Evolutionary conservation across 2,797 vertebrate species (phyloP).

Genomic region (Dallia pectoralis): DNA sequence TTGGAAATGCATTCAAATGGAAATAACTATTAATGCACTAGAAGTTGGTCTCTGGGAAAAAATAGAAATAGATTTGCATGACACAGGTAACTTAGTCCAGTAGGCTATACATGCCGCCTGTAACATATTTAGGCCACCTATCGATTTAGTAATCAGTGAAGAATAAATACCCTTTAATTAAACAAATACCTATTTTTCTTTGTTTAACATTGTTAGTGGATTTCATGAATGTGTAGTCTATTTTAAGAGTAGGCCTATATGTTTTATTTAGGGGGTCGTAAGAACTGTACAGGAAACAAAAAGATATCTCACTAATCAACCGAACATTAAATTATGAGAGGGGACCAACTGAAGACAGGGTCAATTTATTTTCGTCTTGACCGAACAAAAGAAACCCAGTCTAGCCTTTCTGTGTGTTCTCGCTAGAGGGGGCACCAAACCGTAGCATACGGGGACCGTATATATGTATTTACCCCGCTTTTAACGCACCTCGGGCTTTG

Average conservation of each 20-base stretch:
- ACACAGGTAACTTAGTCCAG: neutral
- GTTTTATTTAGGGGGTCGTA: neutral
- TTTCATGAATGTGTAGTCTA: neutral
- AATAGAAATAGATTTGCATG: neutral
- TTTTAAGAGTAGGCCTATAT: neutral
- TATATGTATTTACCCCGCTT: neutral
- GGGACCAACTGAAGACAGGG: neutral
- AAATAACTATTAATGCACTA: neutral
- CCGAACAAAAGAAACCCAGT: slow-evolving; percentile 64
- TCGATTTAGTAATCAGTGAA: neutral
- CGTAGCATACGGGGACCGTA: slow-evolving; percentile 37
- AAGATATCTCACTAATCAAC: neutral
- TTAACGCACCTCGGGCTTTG: slow-evolving; percentile 1
- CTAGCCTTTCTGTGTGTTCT: slow-evolving; percentile 44
- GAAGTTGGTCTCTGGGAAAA: neutral
- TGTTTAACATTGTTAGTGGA: neutral
- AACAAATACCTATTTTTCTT: neutral
- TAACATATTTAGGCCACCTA: neutral
- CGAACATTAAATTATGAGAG: slow-evolving; percentile 13
- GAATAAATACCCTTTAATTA: neutral
- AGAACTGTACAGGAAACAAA: neutral
- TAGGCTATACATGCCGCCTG: neutral
- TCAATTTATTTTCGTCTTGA: slow-evolving; percentile 1
- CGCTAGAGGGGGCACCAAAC: slow-evolving; percentile 77
- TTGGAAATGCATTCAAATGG: neutral